Evolutionary conservation across 1,140 invertebrate species (phyloP), one percentile per base, ranked within the genome.

Genomic region (Ceratosolen solmsi): DNA sequence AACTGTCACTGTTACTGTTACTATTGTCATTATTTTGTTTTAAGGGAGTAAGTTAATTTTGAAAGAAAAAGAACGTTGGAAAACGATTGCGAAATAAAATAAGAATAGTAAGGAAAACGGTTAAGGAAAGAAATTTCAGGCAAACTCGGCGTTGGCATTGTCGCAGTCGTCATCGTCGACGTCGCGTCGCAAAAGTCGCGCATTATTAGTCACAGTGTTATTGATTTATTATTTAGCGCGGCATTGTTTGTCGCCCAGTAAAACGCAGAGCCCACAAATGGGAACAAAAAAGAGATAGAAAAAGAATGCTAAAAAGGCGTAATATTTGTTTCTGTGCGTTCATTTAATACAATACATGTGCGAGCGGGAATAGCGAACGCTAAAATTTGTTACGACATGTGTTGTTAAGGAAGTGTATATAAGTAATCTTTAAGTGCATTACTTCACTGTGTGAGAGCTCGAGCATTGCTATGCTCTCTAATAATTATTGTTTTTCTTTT

Each of bases 151-250:
- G 46, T 54, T 51, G 25, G 15, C 63, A n/a, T 68, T 33, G 33
- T 38, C 63, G 63, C 20, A 2, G 63, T 36, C 63, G 63, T 68
- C 36, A 33, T 17, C 63, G 63, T 38, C 36, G 33, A 33, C 63
- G 73, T 84, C 49, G 79, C 74, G 82, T 72, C 73, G 60, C 46
- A 80, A 77, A 82, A 85, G 77, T 84, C 74, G 82, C 80, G 84
- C 85, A 84, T 87, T 88, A 87, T 87, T 87, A 87, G 85, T 84
- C 74, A 51, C 75, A 73, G 84, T 80, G 82, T 87, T 87, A 88
- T 88, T 87, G 87, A 88, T 88, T 88, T 87, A 88, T 88, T 87
- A 87, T 88, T 87, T 88, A 87, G 84, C 82, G 82, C 68, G 70
- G 25, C 36, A 58, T 70, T 72, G 79, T 78, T 84, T 75, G 63